phyloP scores from a whole-genome alignment of 2,797 vertebrate genomes.

The Gambelia wislizenii region DNA sequence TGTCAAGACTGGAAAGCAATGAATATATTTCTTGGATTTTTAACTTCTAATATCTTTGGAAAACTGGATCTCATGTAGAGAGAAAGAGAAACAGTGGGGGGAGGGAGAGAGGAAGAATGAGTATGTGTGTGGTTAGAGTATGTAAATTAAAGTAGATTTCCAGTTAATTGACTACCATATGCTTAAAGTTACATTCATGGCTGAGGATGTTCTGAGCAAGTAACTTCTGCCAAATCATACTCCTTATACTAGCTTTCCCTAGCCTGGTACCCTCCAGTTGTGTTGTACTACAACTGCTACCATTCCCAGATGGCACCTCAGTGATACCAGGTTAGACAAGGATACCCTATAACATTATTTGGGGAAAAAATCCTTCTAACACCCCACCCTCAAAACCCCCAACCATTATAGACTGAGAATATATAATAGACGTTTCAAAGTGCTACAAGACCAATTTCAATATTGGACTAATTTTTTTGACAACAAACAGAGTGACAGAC shows the following conservation, averaged over 20 bases:
- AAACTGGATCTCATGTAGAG: background rate
- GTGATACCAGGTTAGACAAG: background rate
- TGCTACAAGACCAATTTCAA: background rate
- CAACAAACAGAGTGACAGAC: background rate
- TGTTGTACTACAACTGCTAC: background rate
- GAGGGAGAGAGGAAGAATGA: no score
- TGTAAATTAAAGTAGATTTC: background rate
- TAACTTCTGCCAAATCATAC: no score
- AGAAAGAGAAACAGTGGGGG: no score
- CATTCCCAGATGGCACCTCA: background rate
- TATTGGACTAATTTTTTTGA: background rate
- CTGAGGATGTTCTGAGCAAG: background rate
- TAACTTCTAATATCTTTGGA: background rate
- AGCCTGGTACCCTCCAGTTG: background rate
- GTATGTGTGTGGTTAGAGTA: background rate
- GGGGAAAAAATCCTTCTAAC: background rate
- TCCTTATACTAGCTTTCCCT: background rate
- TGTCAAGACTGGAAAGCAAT: background rate
- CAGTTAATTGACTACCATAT: background rate
- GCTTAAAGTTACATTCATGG: background rate
- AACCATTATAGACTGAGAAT: background rate
- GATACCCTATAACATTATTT: background rate
- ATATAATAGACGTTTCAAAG: background rate
- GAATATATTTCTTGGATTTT: background rate
- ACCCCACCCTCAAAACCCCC: no score